phyloP scores from a whole-genome alignment of 1,140 invertebrate species.

The Nymphalis io region DNA sequence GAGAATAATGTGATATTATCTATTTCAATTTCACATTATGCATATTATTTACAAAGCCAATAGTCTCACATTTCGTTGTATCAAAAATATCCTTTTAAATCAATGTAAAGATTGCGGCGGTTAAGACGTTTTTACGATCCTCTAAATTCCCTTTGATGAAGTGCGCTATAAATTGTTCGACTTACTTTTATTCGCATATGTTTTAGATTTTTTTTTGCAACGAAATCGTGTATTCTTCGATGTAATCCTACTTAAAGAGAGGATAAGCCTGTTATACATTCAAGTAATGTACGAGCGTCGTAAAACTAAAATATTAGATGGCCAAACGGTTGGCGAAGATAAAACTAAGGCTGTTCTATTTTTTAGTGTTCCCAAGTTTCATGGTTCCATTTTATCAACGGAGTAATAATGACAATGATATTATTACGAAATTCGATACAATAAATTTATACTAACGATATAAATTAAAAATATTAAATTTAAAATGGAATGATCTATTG shows the following conservation, averaged over 20 bases:
- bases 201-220: slow-evolving; percentile 17
- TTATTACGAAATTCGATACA: neutral
- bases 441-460: neutral
- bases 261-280: slow-evolving; percentile 34
- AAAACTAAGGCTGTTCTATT: slow-evolving; percentile 24
- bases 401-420: neutral
- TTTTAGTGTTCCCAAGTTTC: slow-evolving; percentile 12
- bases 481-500: neutral
- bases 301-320: slow-evolving; percentile 39
- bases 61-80: neutral
- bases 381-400: slow-evolving; percentile 6
- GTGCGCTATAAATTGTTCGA: slow-evolving; percentile 17
- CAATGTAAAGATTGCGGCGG: slow-evolving; percentile 10
- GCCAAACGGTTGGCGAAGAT: slow-evolving; percentile 9
- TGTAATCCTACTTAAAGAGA: slow-evolving; percentile 29
- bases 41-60: neutral
- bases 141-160: slow-evolving; percentile 19
- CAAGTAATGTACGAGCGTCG: slow-evolving; percentile 32
- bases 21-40: neutral
- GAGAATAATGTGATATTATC: no score
- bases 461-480: neutral
- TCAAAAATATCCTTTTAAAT: slow-evolving; percentile 7
- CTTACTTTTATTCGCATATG: slow-evolving; percentile 22
- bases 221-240: slow-evolving; percentile 25
- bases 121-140: slow-evolving; percentile 5